A percentile compares a stretch with the other conserved stretches of the same genome.
Evolutionary conservation across 1,140 invertebrate genomes (phyloP).

Genomic region (Triops cancriformis): DNA sequence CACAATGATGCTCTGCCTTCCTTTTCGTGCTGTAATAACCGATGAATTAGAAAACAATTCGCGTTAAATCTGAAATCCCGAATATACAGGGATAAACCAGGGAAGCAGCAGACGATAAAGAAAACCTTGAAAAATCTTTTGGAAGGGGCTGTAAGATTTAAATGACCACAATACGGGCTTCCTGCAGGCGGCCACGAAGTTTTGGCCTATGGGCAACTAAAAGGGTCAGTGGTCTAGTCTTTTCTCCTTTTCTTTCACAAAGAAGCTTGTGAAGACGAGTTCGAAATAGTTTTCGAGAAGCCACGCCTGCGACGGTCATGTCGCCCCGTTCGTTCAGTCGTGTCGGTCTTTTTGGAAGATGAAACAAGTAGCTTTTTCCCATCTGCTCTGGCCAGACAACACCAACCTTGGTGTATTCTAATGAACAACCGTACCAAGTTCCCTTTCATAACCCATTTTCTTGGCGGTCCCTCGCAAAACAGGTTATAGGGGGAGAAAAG

Average conservation of each 20-base stretch:
- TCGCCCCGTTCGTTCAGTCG: neutral
- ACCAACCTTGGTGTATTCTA: neutral
- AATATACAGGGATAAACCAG: neutral
- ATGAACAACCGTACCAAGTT: neutral
- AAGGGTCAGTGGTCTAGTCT: slow-evolving; percentile 4
- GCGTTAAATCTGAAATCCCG: neutral
- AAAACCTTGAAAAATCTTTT: slow-evolving; percentile 1
- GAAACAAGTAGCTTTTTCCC: neutral
- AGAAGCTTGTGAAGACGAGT: neutral
- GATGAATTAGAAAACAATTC: neutral
- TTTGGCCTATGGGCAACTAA: slow-evolving; percentile 10
- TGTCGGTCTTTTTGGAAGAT: neutral
- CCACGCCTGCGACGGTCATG: neutral
- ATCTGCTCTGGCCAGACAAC: neutral
- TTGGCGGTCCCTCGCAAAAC: neutral
- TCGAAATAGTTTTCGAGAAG: neutral
- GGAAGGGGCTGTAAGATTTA: neutral
- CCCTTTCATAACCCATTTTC: neutral
- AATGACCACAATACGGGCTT: neutral
- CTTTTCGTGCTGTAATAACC: neutral
- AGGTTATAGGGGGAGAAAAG: neutral
- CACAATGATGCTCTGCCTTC: neutral
- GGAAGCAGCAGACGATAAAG: neutral
- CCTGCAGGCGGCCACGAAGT: neutral
- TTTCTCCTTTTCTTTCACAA: neutral